phyloP scores from a whole-genome alignment of 2,113 vertebrate species.

The Leucosticte australis region DNA sequence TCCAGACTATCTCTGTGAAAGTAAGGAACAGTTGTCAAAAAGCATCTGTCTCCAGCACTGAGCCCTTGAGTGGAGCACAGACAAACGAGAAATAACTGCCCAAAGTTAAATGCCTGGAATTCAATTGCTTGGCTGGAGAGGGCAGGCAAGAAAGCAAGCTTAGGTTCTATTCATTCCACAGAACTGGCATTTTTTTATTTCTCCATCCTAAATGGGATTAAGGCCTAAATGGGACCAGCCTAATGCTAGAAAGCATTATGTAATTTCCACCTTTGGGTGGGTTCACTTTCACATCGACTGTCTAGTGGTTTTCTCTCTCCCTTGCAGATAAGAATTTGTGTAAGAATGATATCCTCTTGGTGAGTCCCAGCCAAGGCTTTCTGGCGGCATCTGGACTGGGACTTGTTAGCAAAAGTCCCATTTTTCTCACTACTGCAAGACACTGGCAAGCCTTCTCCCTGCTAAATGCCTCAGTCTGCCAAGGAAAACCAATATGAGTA shows the following conservation, averaged over 20 bases:
- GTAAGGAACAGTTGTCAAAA: neutral
- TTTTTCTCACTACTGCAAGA: neutral
- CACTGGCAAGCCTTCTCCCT: neutral
- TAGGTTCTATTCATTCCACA: neutral
- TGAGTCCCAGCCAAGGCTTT: neutral
- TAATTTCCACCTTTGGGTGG: slow-evolving; percentile 38
- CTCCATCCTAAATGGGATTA: neutral
- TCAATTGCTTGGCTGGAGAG: neutral
- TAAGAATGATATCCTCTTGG: neutral
- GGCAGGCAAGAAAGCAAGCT: neutral
- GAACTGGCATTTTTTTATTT: neutral
- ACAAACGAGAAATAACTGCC: neutral
- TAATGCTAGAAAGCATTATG: neutral
- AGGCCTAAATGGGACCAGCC: neutral
- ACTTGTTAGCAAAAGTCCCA: neutral
- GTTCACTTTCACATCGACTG: neutral
- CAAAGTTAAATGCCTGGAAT: neutral
- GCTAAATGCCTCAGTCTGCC: neutral
- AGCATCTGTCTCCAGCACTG: neutral
- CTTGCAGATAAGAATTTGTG: neutral
- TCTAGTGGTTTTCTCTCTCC: neutral
- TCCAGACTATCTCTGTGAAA: neutral
- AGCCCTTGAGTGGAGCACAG: neutral
- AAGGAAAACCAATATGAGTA: neutral
- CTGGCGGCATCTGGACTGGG: neutral